A percentile compares a stretch with the other conserved stretches of the same genome.
phyloP scores from a whole-genome alignment of 2,113 vertebrate genomes.

The Acanthisitta chloris region DNA sequence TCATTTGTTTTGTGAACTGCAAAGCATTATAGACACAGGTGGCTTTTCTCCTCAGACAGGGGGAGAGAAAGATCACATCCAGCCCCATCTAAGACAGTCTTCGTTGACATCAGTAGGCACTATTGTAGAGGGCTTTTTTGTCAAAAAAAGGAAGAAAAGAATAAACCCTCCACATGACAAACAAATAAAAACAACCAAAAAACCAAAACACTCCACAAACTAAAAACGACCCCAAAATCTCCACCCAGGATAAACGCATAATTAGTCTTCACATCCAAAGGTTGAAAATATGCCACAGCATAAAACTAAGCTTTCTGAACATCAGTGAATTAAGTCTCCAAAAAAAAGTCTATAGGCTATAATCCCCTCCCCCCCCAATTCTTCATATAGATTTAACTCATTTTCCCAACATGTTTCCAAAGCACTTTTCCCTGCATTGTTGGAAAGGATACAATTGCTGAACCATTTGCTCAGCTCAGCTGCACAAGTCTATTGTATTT shows the following conservation, averaged over 20 bases:
- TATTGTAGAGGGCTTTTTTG: accelerated
- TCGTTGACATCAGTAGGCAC: background rate
- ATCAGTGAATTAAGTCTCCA: background rate
- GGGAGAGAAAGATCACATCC: background rate
- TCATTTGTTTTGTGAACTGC: background rate
- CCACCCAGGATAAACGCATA: too few species aligned
- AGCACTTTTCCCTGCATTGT: background rate
- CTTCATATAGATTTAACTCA: background rate
- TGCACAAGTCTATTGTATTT: background rate
- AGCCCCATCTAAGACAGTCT: background rate
- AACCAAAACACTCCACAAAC: accelerated
- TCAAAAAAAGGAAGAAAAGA: background rate
- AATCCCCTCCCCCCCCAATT: background rate
- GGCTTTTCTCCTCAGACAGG: background rate
- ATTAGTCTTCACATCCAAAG: background rate
- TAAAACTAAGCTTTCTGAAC: background rate
- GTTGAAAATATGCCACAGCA: background rate
- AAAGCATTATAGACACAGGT: accelerated
- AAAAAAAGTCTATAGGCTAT: background rate
- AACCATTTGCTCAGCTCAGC: background rate
- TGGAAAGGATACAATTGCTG: background rate
- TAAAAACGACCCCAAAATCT: background rate
- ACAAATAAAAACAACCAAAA: background rate
- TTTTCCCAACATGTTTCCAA: background rate
- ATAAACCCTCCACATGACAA: background rate